phyloP scores from a whole-genome alignment of 2,113 vertebrate species.

The Archilochus colubris region DNA sequence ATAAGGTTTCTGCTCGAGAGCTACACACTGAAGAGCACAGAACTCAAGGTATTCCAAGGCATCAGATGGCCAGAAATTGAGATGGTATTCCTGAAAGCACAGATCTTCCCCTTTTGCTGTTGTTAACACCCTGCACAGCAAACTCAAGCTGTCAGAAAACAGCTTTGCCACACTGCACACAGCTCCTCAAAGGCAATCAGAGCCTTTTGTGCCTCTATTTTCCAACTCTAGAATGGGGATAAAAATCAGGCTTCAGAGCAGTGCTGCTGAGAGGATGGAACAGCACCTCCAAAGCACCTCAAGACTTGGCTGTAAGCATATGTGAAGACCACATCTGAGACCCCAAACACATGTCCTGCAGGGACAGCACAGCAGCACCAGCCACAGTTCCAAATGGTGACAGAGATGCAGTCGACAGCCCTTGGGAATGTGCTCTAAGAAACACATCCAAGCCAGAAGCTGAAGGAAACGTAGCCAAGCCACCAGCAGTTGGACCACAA shows the following conservation, averaged over 20 bases:
- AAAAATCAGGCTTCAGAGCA: not conserved
- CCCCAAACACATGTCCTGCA: not conserved
- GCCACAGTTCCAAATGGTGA: not conserved
- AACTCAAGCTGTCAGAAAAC: not conserved
- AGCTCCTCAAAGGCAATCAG: not conserved
- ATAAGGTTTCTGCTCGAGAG: not conserved
- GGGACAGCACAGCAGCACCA: not conserved
- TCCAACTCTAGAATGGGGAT: not conserved
- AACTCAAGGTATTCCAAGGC: not conserved
- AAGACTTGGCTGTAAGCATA: not conserved
- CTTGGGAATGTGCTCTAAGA: rapidly evolving
- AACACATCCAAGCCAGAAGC: not conserved
- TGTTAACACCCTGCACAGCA: not conserved
- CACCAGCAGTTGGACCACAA: not conserved
- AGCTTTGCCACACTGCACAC: not conserved
- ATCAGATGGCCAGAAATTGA: not conserved
- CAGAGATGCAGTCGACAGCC: not conserved
- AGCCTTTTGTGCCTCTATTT: not conserved
- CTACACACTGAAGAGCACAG: not conserved
- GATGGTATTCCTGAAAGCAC: not conserved
- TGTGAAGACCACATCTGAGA: not conserved
- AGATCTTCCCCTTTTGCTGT: not conserved
- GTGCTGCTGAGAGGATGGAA: not conserved
- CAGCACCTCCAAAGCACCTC: not conserved
- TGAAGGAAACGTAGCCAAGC: not conserved